phyloP scores from a whole-genome alignment of 2,888 invertebrate genomes.

The Aricia artaxerxes region DNA sequence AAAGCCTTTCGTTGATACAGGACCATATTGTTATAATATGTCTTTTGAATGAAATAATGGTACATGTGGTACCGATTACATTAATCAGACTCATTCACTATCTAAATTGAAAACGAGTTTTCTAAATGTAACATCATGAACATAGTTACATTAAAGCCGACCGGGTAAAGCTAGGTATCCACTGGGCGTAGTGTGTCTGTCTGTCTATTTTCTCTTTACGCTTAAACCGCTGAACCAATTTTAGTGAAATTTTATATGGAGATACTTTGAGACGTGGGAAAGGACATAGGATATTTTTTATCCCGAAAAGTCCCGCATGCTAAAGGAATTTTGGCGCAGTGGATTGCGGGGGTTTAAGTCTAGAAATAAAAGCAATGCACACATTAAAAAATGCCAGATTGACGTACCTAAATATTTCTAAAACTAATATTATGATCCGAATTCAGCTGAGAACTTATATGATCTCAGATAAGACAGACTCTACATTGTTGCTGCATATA shows the following conservation, averaged over 20 bases:
- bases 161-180: not conserved
- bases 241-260: too few species aligned
- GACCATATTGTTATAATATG: not conserved
- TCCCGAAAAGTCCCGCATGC: too few species aligned
- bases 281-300: too few species aligned
- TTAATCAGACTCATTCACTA: not conserved
- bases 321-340: too few species aligned
- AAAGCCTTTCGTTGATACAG: not conserved
- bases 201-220: too few species aligned
- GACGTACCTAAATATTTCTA: not conserved
- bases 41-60: not conserved
- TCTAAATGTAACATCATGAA: not conserved
- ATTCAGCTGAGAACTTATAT: too few species aligned
- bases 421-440: too few species aligned
- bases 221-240: too few species aligned
- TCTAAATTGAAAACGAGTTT: constrained; percentile 22
- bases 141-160: not conserved
- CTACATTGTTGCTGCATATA: too few species aligned
- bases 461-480: too few species aligned
- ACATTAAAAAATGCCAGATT: not conserved
- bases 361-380: not conserved
- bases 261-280: too few species aligned
- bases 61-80: not conserved
- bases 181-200: not conserved
- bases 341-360: not conserved